These are phyloP conservation scores for Dasyprocta punctata DNA, from an alignment of 2,113 vertebrate species.

Conservation along the genomic window DNA sequence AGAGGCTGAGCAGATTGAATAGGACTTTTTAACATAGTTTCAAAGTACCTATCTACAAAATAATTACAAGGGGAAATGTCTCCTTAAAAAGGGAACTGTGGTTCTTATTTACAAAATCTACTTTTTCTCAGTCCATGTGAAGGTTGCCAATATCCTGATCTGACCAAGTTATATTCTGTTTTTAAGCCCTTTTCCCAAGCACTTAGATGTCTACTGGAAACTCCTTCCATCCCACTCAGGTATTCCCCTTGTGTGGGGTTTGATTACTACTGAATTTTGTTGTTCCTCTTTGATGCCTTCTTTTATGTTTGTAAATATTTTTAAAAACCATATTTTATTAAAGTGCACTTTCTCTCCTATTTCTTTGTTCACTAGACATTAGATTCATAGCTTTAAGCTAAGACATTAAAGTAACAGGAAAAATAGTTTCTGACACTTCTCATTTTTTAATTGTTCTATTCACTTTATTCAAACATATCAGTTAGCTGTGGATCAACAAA, in stretches of 20 bases:
- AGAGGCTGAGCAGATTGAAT: not conserved
- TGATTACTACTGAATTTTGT: not conserved
- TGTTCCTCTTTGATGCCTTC: not conserved
- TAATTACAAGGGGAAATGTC: not conserved
- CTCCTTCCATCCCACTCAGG: not conserved
- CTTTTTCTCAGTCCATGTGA: not conserved
- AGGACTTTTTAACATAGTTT: not conserved
- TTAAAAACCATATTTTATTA: not conserved
- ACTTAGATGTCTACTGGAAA: not conserved
- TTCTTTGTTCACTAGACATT: not conserved
- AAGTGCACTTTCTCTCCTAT: not conserved
- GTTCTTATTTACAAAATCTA: not conserved
- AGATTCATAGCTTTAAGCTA: not conserved
- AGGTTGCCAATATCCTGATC: not conserved
- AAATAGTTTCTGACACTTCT: not conserved
- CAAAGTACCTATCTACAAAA: not conserved
- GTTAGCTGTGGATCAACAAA: not conserved
- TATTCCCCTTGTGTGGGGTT: not conserved
- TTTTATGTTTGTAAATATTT: conserved; percentile 26
- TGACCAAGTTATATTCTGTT: not conserved
- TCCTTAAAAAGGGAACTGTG: not conserved
- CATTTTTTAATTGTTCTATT: not conserved
- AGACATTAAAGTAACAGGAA: not conserved
- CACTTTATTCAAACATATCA: not conserved
- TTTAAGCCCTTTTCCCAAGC: not conserved